Evolutionary conservation across 2,888 invertebrate species (phyloP).

Genomic region (Platycnemis pennipes): DNA sequence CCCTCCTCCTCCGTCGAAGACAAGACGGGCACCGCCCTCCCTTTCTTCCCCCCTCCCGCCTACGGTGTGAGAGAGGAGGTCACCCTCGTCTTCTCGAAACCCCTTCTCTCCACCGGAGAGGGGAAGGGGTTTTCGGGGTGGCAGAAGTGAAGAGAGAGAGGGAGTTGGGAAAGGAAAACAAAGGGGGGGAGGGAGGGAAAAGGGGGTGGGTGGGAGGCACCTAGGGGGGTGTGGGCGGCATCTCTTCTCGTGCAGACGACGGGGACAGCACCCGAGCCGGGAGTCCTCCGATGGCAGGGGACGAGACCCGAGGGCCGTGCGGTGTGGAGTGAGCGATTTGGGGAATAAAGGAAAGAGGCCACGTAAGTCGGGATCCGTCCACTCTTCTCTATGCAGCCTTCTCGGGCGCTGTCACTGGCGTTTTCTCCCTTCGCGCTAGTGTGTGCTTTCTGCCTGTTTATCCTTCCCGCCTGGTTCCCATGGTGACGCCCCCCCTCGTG

Average conservation of each 20-base stretch:
- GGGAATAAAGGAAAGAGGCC: constrained; percentile 23
- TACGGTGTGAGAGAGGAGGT: background rate
- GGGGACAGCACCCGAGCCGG: constrained; percentile 50
- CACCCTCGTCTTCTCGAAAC: background rate
- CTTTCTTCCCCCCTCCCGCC: background rate
- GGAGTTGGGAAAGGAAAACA: background rate
- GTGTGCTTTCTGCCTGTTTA: background rate
- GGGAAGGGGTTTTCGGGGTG: background rate
- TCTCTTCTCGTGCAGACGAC: constrained; percentile 6
- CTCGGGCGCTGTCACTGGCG: background rate
- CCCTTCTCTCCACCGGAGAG: background rate
- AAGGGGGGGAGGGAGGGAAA: background rate
- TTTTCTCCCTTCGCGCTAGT: background rate
- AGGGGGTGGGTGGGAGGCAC: background rate
- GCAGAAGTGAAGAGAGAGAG: background rate
- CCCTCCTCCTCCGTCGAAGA: background rate
- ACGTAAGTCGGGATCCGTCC: constrained; percentile 36
- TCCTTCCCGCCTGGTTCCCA: background rate
- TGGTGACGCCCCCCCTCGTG: background rate
- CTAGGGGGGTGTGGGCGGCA: background rate
- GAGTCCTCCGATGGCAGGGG: constrained; percentile 46
- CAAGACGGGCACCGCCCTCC: constrained; percentile 12
- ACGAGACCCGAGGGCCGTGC: constrained; percentile 1
- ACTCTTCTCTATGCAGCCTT: background rate
- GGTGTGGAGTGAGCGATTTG: constrained; percentile 57